Evolutionary conservation across 2,888 invertebrate genomes (phyloP).

Genomic region (Drosophila nigricruria): DNA sequence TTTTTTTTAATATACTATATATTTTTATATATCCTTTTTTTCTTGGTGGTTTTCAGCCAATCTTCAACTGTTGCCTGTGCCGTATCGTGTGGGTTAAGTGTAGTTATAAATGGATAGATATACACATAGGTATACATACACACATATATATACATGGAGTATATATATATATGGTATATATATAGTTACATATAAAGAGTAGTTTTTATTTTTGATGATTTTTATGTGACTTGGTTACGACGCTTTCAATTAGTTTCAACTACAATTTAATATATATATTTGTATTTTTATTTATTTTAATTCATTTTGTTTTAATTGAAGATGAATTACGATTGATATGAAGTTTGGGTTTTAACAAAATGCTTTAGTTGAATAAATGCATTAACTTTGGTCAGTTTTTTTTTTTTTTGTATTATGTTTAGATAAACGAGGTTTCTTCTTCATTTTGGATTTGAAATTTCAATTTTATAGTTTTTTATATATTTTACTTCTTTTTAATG

Average conservation of each 20-base stretch:
- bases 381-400: slow-evolving; percentile 35
- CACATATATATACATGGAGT: slow-evolving; percentile 6
- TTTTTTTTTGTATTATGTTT: slow-evolving; percentile 20
- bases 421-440: slow-evolving; percentile 6
- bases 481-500: neutral
- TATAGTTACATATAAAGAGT: slow-evolving; percentile 9
- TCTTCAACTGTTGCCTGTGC: slow-evolving; percentile 55
- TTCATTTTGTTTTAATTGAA: slow-evolving; percentile 25
- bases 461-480: neutral
- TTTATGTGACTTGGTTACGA: slow-evolving; percentile 52
- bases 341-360: slow-evolving; percentile 33
- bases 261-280: slow-evolving; percentile 27
- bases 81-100: slow-evolving; percentile 55
- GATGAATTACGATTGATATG: slow-evolving; percentile 47
- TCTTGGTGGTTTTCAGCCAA: slow-evolving; percentile 35
- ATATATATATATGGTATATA: neutral
- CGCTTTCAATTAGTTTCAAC: slow-evolving; percentile 58
- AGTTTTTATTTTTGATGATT: slow-evolving; percentile 30
- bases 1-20: neutral
- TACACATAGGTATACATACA: slow-evolving; percentile 33
- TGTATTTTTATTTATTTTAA: neutral
- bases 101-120: slow-evolving; percentile 50
- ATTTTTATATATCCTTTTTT: slow-evolving; percentile 3
- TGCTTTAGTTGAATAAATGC: slow-evolving; percentile 43
- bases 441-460: slow-evolving; percentile 46